Evolutionary conservation across 92 coral and sea anemone species (phyloP).

Genomic region (Phenganax marumi): DNA sequence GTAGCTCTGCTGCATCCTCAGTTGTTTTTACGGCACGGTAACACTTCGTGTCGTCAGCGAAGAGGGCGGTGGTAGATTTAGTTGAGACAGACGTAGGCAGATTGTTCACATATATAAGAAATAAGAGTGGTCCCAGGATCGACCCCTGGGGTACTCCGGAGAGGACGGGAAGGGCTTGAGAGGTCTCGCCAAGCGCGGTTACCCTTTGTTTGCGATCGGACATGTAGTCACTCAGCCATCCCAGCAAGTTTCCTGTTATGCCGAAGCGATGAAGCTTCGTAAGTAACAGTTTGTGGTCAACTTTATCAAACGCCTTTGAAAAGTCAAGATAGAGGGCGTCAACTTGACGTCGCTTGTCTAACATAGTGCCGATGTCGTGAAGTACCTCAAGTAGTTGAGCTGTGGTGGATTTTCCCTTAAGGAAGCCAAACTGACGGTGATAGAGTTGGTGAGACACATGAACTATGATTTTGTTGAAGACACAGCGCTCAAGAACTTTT

Average conservation of each 20-base stretch:
- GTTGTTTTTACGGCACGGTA: neutral
- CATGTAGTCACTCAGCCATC: conserved; percentile 8
- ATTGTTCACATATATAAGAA: conserved; percentile 15
- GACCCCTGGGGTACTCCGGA: conserved; percentile 41
- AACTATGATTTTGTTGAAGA: conserved; percentile 34
- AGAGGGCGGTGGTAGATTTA: conserved; percentile 7
- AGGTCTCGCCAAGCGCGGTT: conserved; percentile 26
- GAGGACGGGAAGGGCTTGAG: conserved; percentile 7
- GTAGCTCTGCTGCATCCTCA: neutral
- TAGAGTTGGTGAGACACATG: conserved; percentile 34
- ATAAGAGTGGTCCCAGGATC: conserved; percentile 24
- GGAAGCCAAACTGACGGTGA: conserved; percentile 34
- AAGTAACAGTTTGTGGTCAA: neutral
- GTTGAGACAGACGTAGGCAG: conserved; percentile 16
- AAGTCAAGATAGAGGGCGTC: conserved; percentile 10
- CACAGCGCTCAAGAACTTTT: conserved; percentile 40
- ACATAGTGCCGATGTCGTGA: conserved; percentile 41
- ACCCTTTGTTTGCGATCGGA: conserved; percentile 1
- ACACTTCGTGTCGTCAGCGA: conserved; percentile 37
- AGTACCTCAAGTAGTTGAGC: conserved; percentile 47
- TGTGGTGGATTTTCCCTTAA: conserved; percentile 40
- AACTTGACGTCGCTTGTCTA: conserved; percentile 41
- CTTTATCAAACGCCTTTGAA: conserved; percentile 27
- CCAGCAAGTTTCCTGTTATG: neutral
- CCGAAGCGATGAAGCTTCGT: neutral